Conservation (phyloP, 2,888 invertebrate species). For the Tenthredo notha region DNA sequence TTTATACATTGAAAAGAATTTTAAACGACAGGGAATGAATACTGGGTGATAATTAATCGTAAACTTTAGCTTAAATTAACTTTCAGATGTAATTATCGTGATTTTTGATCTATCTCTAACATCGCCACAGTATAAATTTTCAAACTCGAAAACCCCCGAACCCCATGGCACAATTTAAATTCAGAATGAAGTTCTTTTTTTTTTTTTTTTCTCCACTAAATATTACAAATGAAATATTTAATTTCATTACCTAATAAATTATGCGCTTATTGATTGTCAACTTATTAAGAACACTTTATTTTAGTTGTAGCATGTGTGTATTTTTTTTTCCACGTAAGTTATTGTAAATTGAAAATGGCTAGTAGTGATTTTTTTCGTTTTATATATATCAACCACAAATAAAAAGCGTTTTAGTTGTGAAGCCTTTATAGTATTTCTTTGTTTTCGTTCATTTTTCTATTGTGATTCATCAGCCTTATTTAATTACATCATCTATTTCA, state of each 20-base stretch:
- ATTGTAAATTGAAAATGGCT: conserved; percentile 64
- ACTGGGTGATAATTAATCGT: conserved; percentile 3
- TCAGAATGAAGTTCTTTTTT: neutral
- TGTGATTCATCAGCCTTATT: conserved; percentile 57
- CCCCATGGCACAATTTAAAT: conserved; percentile 17
- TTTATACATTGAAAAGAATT: conserved; percentile 4
- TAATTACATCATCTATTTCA: conserved; percentile 32
- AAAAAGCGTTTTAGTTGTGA: conserved; percentile 45
- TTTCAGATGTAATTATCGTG: conserved; percentile 47
- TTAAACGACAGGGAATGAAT: neutral
- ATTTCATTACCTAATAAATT: neutral
- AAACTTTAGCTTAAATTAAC: conserved; percentile 38
- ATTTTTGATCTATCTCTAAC: conserved; percentile 18
- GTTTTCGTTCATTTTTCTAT: conserved; percentile 58
- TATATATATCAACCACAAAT: conserved; percentile 45
- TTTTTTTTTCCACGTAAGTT: conserved; percentile 63
- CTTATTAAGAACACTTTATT: conserved; percentile 50
- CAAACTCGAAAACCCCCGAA: neutral
- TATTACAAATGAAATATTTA: neutral
- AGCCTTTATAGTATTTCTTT: conserved; percentile 54
- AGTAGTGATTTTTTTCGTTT: conserved; percentile 59
- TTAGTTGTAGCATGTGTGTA: conserved; percentile 71
- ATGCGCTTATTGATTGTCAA: conserved; percentile 25
- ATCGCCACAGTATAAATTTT: conserved; percentile 17
- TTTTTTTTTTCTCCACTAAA: neutral